Evolutionary conservation across 2,113 vertebrate species (phyloP).

Genomic region (Petrocephalus zakoni): DNA sequence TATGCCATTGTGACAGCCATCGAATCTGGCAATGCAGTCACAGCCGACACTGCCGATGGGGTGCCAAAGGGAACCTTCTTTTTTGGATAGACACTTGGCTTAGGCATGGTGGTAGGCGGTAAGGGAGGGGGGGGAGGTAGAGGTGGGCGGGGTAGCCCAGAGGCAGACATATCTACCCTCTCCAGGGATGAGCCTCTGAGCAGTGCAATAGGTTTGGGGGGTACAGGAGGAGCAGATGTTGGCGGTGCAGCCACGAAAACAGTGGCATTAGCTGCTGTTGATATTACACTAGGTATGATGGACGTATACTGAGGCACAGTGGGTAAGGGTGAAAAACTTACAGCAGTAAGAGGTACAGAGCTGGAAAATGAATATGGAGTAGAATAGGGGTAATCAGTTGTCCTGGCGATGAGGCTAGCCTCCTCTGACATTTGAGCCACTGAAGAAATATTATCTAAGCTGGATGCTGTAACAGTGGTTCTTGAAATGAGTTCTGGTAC

Average conservation of each 20-base stretch:
- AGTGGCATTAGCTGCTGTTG: slow-evolving; percentile 48
- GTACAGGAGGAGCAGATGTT: slow-evolving; percentile 55
- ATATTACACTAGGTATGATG: slow-evolving; percentile 58
- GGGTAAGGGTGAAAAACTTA: slow-evolving; percentile 56
- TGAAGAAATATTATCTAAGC: slow-evolving; percentile 30
- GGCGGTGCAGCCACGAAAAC: slow-evolving; percentile 35
- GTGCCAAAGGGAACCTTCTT: slow-evolving; percentile 67
- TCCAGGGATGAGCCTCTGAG: slow-evolving; percentile 77
- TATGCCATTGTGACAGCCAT: slow-evolving; percentile 39
- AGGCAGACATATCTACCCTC: slow-evolving; percentile 62
- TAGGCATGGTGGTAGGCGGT: slow-evolving; percentile 80
- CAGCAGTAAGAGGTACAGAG: slow-evolving; percentile 40
- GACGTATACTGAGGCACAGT: slow-evolving; percentile 66
- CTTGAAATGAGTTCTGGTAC: not conserved
- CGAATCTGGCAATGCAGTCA: slow-evolving; percentile 25
- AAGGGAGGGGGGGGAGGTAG: slow-evolving; percentile 69
- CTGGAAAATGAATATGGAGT: slow-evolving; percentile 30
- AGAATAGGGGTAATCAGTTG: slow-evolving; percentile 14
- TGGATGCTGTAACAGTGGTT: not conserved
- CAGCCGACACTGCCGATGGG: slow-evolving; percentile 56
- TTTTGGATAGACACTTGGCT: slow-evolving; percentile 79
- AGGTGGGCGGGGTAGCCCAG: slow-evolving; percentile 29
- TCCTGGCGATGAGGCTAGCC: slow-evolving; percentile 1
- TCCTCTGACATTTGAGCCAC: slow-evolving; percentile 17
- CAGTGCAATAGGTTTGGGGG: slow-evolving; percentile 70